Base-by-base conservation (phyloP, 2,797 vertebrate genomes). In the Heliangelus exortis region DNA sequence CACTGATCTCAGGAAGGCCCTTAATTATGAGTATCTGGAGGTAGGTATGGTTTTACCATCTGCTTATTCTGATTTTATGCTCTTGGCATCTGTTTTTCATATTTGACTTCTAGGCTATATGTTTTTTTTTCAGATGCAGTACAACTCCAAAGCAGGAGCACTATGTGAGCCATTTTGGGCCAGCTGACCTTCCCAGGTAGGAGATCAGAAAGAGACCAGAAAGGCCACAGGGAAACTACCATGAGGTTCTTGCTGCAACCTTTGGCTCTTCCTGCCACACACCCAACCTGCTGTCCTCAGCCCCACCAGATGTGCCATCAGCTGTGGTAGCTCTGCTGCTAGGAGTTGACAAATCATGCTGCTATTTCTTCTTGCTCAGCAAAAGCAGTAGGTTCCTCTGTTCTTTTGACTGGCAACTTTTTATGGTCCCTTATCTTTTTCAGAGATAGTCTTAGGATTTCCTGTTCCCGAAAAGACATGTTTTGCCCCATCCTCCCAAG, bases 211-310 rank as follows among this genome's bases (percentile, higher is more conserved):
- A 63, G 45, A 72, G 31, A 43, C 51, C 26, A 71, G 50, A 81
- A 76, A n/a, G 7, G 7, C 22, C 0, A 1, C 7, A 72, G 21
- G 7, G 25, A 55, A 23, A 15, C 17, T 48, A 16, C 28, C 34
- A 73, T 0, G 0, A 61, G 26, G 19, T 28, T 90, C 7, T 79
- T 83, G 2, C 15, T 73, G 12, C 19, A 79, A 10, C 0, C 15
- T 76, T 87, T 80, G 15, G 4, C 6, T 67, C 31, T 65, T 67
- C 20, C 29, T 83, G 23, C 7, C 8, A 43, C 18, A 10, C n/a
- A 47, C 19, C 5, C 34, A 79, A 26, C 21, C 26, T 55, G 18
- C 45, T 74, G 14, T 22, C 13, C 36, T 53, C 31, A 43, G 15
- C 7, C 1, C 25, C 58, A 36, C 20, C 31, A 50, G 15, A 23